These are phyloP conservation scores for Anoplophora glabripennis DNA, from an alignment of 1,140 invertebrate genomes.

Conservation along the genomic window DNA sequence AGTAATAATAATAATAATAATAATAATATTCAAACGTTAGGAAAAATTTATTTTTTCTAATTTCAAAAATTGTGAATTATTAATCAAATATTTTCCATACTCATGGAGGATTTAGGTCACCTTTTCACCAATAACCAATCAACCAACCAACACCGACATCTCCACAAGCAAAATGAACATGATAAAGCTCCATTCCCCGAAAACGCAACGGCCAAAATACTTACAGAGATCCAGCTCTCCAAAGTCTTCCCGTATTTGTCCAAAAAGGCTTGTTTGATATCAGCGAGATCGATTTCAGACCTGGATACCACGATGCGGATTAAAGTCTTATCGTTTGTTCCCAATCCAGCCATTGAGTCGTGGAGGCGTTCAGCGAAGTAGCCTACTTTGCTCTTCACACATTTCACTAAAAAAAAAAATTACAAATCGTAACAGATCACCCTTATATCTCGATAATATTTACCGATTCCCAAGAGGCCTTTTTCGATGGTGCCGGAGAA, in stretches of 20 bases:
- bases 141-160: no score
- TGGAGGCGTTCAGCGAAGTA: conserved; percentile 92
- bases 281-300: conserved; percentile 88
- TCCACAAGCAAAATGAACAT: no score
- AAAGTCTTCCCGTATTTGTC: conserved; percentile 81
- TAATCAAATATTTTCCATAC: no score
- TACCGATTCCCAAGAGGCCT: conserved; percentile 83
- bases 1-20: no score
- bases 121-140: no score
- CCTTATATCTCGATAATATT: conserved; percentile 33
- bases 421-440: background rate
- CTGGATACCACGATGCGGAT: conserved; percentile 88
- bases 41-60: no score
- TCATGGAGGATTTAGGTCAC: no score
- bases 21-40: no score
- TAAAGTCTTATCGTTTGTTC: conserved; percentile 85
- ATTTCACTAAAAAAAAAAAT: conserved; percentile 65
- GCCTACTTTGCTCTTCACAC: conserved; percentile 84
- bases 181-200: no score
- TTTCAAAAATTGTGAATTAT: no score
- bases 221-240: conserved; percentile 79
- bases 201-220: conserved; percentile 40
- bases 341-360: conserved; percentile 84
- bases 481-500: conserved; percentile 83
- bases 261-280: conserved; percentile 86